These are phyloP conservation scores for Epizoanthus rinbou DNA, from an alignment of 92 coral and sea anemone genomes.

Conservation along the genomic window DNA sequence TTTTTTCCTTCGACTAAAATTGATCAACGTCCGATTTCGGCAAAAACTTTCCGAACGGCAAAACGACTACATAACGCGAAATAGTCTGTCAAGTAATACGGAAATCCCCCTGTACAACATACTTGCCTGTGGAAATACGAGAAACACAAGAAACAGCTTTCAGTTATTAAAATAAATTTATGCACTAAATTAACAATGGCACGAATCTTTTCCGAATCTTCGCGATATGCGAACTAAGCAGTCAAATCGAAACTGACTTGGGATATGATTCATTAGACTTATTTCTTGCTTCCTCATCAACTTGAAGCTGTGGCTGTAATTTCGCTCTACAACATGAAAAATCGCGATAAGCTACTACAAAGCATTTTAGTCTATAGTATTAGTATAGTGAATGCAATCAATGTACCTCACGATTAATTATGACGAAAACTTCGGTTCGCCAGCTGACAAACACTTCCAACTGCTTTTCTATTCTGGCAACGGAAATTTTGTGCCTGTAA, in stretches of 20 bases:
- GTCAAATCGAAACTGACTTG: constrained; percentile 24
- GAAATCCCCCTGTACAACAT: constrained; percentile 24
- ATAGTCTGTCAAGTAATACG: background rate
- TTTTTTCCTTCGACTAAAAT: constrained; percentile 7
- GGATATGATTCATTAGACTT: background rate
- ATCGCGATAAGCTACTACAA: constrained; percentile 23
- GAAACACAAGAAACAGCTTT: constrained; percentile 42
- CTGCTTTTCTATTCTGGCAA: background rate
- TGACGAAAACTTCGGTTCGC: constrained; percentile 35
- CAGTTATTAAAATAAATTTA: constrained; percentile 27
- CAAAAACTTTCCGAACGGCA: background rate
- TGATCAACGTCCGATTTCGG: constrained; percentile 30
- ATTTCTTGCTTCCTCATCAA: constrained; percentile 15
- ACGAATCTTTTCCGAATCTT: constrained; percentile 33
- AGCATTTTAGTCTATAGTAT: background rate
- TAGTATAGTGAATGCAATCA: constrained; percentile 30
- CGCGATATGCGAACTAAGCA: constrained; percentile 5
- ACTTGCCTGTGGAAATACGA: constrained; percentile 4
- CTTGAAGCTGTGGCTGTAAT: background rate
- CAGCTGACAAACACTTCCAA: constrained; percentile 44
- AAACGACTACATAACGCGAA: background rate
- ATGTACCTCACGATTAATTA: constrained; percentile 40
- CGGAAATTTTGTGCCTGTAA: background rate
- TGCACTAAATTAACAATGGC: constrained; percentile 36
- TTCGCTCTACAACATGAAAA: constrained; percentile 2